Evolutionary conservation across 2,888 invertebrate species (phyloP), one percentile per base, ranked within the genome.

Genomic region (Cheilosia grossa): DNA sequence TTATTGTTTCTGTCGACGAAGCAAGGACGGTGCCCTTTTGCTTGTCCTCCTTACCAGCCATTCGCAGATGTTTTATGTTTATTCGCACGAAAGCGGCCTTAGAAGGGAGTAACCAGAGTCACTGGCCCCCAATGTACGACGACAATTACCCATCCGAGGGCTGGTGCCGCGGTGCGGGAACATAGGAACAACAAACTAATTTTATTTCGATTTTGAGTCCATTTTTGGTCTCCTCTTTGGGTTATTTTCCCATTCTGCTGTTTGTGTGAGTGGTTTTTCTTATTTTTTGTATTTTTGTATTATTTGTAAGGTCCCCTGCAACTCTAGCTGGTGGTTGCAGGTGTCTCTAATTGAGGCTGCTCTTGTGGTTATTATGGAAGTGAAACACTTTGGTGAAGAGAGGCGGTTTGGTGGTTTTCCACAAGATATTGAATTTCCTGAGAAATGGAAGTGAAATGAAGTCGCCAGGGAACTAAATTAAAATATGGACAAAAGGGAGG

Each of bases 11-110:
- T 67, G 82, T 67, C 78, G 77, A 47, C 58, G 63, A 81, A 66
- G 42, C 1, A 49, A 83, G 79, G 69, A 73, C 73, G 63, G 79
- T 83, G 82, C 79, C 82, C 79, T 83, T 83, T 83, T 79, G 54
- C 40, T 79, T 9, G 63, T 74, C 69, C 44, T 54, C 53, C 67
- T 79, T 44, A n/a, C 53, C 59, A 77, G 47, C 37, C 47, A 64
- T 82, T 83, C 69, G 83, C 69, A 51, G 67, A 79, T 69, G 79
- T 74, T 79, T 82, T 66, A 54, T 77, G 59, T 70, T 58, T 74
- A 47, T 70, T 69, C 49, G 63, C 73, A 73, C 56, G 42, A 72
- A 49, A 53, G 53, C 42, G 47, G 63, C 53, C 42, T 49, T 17
- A 53, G 27, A 24, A 24, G 44, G 30, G 47, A 27, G 64, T 82